Percentiles rank a stretch among this genome's conserved stretches.
Evolutionary conservation across 2,888 invertebrate genomes (phyloP).

Genomic region (Koerneria pararmatus): DNA sequence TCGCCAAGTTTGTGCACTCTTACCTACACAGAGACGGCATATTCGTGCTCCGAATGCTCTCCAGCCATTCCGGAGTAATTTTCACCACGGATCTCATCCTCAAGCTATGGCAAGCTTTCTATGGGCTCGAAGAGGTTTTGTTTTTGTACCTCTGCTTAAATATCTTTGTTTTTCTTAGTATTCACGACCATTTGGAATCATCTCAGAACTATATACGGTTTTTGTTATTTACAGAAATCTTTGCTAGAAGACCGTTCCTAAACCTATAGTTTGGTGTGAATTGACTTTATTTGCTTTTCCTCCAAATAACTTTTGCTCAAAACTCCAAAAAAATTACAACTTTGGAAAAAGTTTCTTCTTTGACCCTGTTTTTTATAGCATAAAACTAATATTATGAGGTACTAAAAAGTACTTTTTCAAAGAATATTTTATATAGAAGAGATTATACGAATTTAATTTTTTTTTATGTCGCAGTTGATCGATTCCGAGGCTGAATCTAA

Average conservation of each 20-base stretch:
- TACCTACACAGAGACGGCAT: conserved; percentile 55
- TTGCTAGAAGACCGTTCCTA: too few relatives aligned
- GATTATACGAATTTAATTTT: neutral
- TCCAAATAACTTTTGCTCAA: too few relatives aligned
- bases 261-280: too few relatives aligned
- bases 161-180: too few relatives aligned
- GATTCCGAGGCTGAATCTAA: conserved; percentile 11
- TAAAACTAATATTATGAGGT: too few relatives aligned
- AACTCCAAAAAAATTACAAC: neutral
- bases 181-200: too few relatives aligned
- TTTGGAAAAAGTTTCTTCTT: too few relatives aligned
- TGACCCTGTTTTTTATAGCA: too few relatives aligned
- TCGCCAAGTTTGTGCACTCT: conserved; percentile 45
- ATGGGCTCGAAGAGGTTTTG: conserved; percentile 30
- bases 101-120: conserved; percentile 43
- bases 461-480: conserved; percentile 4
- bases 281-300: too few relatives aligned
- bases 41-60: conserved; percentile 56
- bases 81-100: conserved; percentile 51
- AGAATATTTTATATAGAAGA: neutral
- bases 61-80: conserved; percentile 40
- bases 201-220: too few relatives aligned
- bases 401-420: neutral
- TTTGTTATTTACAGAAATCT: too few relatives aligned
- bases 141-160: neutral